Evolutionary conservation across 1,140 invertebrate species (phyloP).

Genomic region (Bombus soroeensis): DNA sequence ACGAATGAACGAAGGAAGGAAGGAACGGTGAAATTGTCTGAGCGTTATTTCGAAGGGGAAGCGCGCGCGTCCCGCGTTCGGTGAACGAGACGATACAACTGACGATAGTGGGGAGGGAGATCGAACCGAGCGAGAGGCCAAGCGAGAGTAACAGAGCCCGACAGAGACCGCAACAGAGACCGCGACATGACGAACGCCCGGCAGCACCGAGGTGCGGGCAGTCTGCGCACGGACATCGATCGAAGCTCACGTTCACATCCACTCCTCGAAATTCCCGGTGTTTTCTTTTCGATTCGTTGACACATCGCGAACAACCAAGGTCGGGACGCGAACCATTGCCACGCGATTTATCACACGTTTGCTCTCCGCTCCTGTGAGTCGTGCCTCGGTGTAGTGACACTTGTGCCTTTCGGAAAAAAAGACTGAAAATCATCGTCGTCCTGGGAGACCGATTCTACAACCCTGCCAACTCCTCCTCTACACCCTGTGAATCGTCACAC

Average conservation of each 20-base stretch:
- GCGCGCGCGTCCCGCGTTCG: neutral
- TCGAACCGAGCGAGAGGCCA: constrained; percentile 51
- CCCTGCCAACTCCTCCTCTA: neutral
- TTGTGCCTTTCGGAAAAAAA: constrained; percentile 53
- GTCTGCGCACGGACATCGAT: constrained; percentile 81
- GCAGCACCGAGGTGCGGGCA: constrained; percentile 69
- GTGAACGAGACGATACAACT: constrained; percentile 53
- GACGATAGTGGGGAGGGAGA: constrained; percentile 39
- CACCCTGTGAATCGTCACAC: neutral
- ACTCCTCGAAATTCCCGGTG: constrained; percentile 68
- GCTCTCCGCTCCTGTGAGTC: constrained; percentile 5
- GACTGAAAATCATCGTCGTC: constrained; percentile 28
- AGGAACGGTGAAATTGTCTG: constrained; percentile 5
- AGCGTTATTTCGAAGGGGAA: constrained; percentile 43
- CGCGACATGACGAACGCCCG: constrained; percentile 66
- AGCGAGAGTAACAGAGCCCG: constrained; percentile 39
- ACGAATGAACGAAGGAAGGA: neutral
- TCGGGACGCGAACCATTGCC: neutral
- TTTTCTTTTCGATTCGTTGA: constrained; percentile 63
- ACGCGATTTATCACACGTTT: constrained; percentile 27
- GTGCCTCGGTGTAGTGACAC: constrained; percentile 61
- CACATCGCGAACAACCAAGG: constrained; percentile 9
- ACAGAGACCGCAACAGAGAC: constrained; percentile 49
- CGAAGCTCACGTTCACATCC: constrained; percentile 69
- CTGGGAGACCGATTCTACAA: neutral